phyloP scores from a whole-genome alignment of 2,797 vertebrate species.

The Pseudopleuronectes americanus region DNA sequence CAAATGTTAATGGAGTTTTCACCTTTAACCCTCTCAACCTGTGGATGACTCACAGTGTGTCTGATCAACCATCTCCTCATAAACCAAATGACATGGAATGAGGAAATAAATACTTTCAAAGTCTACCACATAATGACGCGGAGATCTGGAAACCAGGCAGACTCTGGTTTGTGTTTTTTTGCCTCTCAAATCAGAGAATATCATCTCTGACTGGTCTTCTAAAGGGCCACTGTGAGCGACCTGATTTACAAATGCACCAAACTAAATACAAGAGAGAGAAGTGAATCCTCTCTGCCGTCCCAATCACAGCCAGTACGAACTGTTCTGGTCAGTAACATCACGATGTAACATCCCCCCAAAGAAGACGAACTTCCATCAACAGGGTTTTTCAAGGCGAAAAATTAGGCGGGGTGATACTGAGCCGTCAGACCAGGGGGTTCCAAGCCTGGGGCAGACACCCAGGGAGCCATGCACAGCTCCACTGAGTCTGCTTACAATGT shows the following conservation, averaged over 20 bases:
- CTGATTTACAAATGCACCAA: constrained; percentile 14
- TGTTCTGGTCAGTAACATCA: constrained; percentile 11
- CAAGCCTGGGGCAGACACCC: no score
- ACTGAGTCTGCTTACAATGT: no score
- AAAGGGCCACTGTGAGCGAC: not conserved
- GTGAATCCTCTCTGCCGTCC: not conserved
- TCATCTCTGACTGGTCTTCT: constrained; percentile 1
- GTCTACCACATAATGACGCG: not conserved
- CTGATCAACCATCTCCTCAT: constrained; percentile 28
- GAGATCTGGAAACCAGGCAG: constrained; percentile 9
- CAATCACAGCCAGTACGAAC: constrained; percentile 4
- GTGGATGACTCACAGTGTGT: not conserved
- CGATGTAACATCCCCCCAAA: not conserved
- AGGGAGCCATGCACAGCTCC: no score
- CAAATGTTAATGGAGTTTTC: not conserved
- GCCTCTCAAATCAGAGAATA: not conserved
- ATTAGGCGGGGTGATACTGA: no score
- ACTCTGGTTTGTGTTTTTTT: no score
- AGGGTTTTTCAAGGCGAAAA: no score
- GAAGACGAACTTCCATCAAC: constrained; percentile 1
- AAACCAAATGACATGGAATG: constrained; percentile 19
- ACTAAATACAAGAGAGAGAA: constrained; percentile 6
- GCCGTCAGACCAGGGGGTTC: no score
- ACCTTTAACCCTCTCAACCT: not conserved
- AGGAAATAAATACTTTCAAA: constrained; percentile 5